Evolutionary conservation across 1,140 invertebrate species (phyloP).

Genomic region (Drosophila trapezifrons): DNA sequence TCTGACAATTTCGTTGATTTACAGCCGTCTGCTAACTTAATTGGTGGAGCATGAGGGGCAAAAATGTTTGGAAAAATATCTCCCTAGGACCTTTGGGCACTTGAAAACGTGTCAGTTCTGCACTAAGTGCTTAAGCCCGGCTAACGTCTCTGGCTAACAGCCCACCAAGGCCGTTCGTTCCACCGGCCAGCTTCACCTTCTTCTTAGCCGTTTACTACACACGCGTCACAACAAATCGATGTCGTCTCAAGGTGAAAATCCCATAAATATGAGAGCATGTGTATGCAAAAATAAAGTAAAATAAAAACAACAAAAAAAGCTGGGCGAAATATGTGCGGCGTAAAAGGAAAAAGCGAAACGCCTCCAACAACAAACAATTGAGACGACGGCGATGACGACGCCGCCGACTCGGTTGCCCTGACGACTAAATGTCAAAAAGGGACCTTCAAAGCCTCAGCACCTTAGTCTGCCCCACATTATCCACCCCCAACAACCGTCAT

Average conservation of each 20-base stretch:
- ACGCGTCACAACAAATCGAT: constrained; percentile 77
- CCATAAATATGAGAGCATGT: constrained; percentile 60
- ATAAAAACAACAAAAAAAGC: constrained; percentile 19
- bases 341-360: constrained; percentile 46
- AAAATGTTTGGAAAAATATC: constrained; percentile 7
- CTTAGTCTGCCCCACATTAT: not conserved
- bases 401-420: constrained; percentile 43
- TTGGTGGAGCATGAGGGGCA: not conserved
- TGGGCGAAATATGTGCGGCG: constrained; percentile 29
- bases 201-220: constrained; percentile 15
- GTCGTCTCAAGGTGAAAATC: constrained; percentile 78
- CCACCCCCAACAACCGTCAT: constrained; percentile 22
- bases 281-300: constrained; percentile 29
- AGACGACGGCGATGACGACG: constrained; percentile 25
- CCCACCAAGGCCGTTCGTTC: constrained; percentile 34
- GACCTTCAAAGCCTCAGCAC: constrained; percentile 45
- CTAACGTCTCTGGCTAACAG: not conserved
- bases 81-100: constrained; percentile 8
- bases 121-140: constrained; percentile 17
- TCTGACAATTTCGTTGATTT: constrained; percentile 62
- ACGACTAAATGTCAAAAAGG: constrained; percentile 53
- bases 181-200: constrained; percentile 28
- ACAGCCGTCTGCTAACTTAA: constrained; percentile 52
- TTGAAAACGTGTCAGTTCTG: constrained; percentile 13
- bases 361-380: constrained; percentile 49